phyloP scores from a whole-genome alignment of 1,140 invertebrate species.

The Holotrichia oblita region DNA sequence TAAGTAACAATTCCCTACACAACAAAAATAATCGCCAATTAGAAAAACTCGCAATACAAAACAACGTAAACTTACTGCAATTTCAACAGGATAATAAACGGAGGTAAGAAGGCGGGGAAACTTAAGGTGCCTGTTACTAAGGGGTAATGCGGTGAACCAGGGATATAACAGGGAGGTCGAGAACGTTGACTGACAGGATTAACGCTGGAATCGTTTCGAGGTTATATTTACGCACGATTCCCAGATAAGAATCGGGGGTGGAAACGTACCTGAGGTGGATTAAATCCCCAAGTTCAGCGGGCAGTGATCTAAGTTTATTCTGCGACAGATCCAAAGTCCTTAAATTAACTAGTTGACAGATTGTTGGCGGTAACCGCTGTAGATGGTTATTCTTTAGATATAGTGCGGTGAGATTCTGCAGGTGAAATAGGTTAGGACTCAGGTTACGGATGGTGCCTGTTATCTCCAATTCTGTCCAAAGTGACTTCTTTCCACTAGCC shows the following conservation, averaged over 20 bases:
- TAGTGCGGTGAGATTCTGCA: slow-evolving; percentile 89
- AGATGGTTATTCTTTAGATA: slow-evolving; percentile 96
- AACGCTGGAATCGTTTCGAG: slow-evolving; percentile 12
- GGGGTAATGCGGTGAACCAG: slow-evolving; percentile 35
- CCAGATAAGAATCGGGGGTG: too few species aligned
- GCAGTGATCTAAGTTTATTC: slow-evolving; percentile 93
- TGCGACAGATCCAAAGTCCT: slow-evolving; percentile 90
- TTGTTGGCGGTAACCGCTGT: slow-evolving; percentile 87
- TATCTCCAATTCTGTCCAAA: slow-evolving; percentile 71
- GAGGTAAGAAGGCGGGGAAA: slow-evolving; percentile 16
- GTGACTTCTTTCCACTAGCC: slow-evolving; percentile 89
- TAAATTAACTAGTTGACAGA: slow-evolving; percentile 83
- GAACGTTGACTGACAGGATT: slow-evolving; percentile 40
- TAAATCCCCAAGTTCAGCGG: slow-evolving; percentile 95
- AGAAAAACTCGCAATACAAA: background rate
- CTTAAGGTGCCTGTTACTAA: slow-evolving; percentile 17
- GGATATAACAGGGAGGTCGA: slow-evolving; percentile 11
- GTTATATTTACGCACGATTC: background rate
- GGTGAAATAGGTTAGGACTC: slow-evolving; percentile 88
- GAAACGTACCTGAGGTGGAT: slow-evolving; percentile 81
- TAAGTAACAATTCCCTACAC: slow-evolving; percentile 90
- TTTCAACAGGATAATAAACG: slow-evolving; percentile 5
- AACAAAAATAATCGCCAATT: background rate
- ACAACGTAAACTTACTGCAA: slow-evolving; percentile 36
- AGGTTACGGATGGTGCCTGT: slow-evolving; percentile 91